Conservation (phyloP, 2,797 vertebrate species). For the Coreius guichenoti region DNA sequence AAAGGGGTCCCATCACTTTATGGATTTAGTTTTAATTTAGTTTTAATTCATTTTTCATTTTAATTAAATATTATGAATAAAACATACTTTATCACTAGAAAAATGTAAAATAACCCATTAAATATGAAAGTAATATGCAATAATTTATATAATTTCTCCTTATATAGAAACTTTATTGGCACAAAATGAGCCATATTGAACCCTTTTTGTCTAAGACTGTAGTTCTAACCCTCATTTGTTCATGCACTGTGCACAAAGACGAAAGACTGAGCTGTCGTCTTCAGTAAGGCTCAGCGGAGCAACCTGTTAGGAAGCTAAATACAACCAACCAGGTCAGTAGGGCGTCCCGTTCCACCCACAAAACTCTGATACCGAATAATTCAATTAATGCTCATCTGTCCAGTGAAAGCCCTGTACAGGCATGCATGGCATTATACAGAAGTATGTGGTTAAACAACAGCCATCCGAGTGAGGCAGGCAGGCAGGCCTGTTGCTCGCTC, state of each 20-base stretch:
- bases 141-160: background rate
- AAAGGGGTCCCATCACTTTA: background rate
- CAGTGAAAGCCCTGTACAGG: constrained; percentile 35
- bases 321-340: constrained; percentile 47
- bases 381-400: constrained; percentile 33
- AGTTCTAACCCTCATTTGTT: constrained; percentile 23
- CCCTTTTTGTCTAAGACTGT: background rate
- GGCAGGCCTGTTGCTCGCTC: constrained; percentile 84
- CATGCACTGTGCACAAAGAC: background rate
- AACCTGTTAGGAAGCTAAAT: constrained; percentile 43
- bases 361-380: constrained; percentile 42
- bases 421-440: constrained; percentile 34
- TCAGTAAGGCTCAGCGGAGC: constrained; percentile 39
- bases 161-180: background rate
- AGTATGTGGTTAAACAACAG: constrained; percentile 51
- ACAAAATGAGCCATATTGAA: background rate
- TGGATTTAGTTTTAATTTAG: background rate
- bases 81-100: background rate
- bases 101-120: background rate
- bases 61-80: background rate
- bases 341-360: background rate
- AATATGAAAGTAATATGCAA: background rate
- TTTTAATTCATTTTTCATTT: background rate
- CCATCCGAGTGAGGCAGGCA: constrained; percentile 41
- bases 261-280: constrained; percentile 22